phyloP scores from a whole-genome alignment of 2,113 vertebrate genomes.

The Rhinogobius similis region DNA sequence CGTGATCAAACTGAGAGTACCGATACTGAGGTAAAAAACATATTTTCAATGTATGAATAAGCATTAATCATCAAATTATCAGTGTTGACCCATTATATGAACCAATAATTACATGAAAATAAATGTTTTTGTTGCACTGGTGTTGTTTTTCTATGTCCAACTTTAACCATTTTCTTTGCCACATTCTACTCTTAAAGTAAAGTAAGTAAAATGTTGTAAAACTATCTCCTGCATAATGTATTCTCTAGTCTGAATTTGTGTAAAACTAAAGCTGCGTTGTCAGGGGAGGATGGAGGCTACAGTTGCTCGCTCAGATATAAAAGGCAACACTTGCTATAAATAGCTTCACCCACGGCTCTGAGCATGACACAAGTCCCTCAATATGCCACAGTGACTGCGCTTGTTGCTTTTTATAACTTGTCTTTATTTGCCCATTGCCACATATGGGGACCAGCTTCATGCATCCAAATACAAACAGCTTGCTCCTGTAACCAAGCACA shows the following conservation, averaged over 20 bases:
- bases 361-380: constrained; percentile 60
- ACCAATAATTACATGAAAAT: not conserved
- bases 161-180: too few species aligned
- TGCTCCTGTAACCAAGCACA: constrained; percentile 7
- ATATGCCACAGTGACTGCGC: constrained; percentile 33
- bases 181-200: not conserved
- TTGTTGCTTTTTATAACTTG: constrained; percentile 63
- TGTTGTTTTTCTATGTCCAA: too few species aligned
- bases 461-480: constrained; percentile 33
- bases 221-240: not conserved
- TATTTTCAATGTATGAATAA: not conserved
- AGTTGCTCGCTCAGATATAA: constrained; percentile 58
- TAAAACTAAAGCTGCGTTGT: constrained; percentile 32
- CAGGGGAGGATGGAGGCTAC: constrained; percentile 51
- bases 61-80: not conserved
- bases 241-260: not conserved
- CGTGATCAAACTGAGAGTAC: not conserved
- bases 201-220: not conserved
- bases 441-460: constrained; percentile 45
- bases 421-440: constrained; percentile 55
- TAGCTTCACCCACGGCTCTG: constrained; percentile 45
- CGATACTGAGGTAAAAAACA: not conserved
- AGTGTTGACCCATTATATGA: not conserved
- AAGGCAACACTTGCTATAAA: constrained; percentile 64
- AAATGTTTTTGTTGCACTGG: not conserved